A percentile compares a stretch with the other conserved stretches of the same genome.
Conservation (phyloP, 2,888 invertebrate genomes). For the Drosophila birchii region DNA sequence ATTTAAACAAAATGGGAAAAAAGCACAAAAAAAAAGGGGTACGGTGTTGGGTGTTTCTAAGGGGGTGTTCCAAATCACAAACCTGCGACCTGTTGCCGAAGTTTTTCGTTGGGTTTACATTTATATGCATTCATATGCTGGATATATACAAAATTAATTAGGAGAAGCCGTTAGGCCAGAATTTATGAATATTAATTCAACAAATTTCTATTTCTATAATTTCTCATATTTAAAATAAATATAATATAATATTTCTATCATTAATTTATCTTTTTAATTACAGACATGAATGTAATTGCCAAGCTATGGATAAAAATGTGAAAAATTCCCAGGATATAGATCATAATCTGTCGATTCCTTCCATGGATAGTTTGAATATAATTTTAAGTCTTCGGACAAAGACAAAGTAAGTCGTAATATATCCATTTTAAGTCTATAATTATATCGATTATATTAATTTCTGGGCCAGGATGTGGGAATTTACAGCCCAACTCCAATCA, state of each 20-base stretch:
- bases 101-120: conserved; percentile 5
- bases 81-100: conserved; percentile 4
- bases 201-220: too few relatives aligned
- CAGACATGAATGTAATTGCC: not conserved
- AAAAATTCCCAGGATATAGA: not conserved
- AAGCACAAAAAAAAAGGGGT: not conserved
- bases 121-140: not conserved
- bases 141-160: not conserved
- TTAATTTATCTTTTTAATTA: too few relatives aligned
- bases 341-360: too few relatives aligned
- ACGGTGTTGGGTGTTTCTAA: conserved; percentile 3
- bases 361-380: too few relatives aligned
- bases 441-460: not conserved
- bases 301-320: not conserved
- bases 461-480: not conserved
- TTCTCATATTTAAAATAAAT: too few relatives aligned
- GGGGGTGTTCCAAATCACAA: not conserved
- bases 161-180: not conserved
- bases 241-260: not conserved
- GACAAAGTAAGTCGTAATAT: too few relatives aligned
- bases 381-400: too few relatives aligned
- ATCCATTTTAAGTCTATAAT: too few relatives aligned
- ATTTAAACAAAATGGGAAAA: not conserved
- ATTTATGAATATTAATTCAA: conserved; percentile 14
- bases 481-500: not conserved